These are phyloP conservation scores for Tetheella fluctuosa DNA, from an alignment of 2,888 invertebrate genomes.

Conservation along the genomic window DNA sequence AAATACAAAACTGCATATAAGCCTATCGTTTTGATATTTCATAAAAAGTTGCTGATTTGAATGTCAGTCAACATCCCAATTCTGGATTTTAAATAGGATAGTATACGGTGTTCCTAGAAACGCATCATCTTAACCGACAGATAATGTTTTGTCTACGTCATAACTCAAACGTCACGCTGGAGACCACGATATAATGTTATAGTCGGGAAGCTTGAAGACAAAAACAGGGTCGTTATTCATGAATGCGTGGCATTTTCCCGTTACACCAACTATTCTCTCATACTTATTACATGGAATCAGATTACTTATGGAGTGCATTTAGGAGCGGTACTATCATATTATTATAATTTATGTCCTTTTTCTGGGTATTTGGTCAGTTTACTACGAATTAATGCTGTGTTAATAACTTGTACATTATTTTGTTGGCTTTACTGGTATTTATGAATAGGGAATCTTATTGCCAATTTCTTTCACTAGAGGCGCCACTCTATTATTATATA, in stretches of 20 bases:
- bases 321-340: not conserved
- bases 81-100: not conserved
- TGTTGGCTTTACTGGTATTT: no score
- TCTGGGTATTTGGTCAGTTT: not conserved
- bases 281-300: not conserved
- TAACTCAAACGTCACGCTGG: slow-evolving; percentile 4
- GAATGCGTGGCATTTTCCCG: slow-evolving; percentile 31
- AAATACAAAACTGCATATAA: no score
- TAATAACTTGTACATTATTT: not conserved
- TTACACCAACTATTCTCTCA: slow-evolving; percentile 31
- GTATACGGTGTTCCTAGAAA: not conserved
- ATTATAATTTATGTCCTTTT: not conserved
- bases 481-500: no score
- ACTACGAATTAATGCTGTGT: not conserved
- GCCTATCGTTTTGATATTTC: no score
- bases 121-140: not conserved
- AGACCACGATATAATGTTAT: slow-evolving; percentile 22
- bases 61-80: no score
- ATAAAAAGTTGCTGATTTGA: no score
- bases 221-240: slow-evolving; percentile 56
- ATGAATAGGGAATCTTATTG: no score
- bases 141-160: slow-evolving; percentile 16
- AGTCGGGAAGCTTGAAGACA: slow-evolving; percentile 30
- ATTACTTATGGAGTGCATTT: slow-evolving; percentile 9
- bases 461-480: no score